Percentiles rank a stretch among this genome's conserved stretches.
Conservation (phyloP, 1,140 invertebrate genomes). For the Bradysia coprophila region DNA sequence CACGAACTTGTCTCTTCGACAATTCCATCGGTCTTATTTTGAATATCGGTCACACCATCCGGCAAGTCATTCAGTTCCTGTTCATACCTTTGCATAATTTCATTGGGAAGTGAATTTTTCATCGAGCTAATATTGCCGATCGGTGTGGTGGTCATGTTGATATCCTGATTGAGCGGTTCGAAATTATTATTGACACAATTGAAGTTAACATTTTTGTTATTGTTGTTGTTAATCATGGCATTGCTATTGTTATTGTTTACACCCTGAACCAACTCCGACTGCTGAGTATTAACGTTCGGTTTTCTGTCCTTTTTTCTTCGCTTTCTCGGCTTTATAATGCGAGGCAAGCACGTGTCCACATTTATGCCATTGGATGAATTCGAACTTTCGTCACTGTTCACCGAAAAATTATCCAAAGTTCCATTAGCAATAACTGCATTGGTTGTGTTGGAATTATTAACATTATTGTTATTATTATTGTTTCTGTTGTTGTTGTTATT, state of each 20-base stretch:
- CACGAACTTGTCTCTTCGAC: slow-evolving; percentile 28
- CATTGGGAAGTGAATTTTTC: background rate
- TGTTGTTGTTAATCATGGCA: background rate
- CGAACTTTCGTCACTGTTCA: slow-evolving; percentile 10
- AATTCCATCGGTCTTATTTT: slow-evolving; percentile 13
- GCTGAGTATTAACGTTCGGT: slow-evolving; percentile 20
- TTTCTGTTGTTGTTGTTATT: background rate
- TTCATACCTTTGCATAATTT: slow-evolving; percentile 4
- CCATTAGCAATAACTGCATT: no score
- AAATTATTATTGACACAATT: background rate
- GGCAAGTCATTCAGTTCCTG: slow-evolving; percentile 17
- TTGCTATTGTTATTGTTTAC: background rate
- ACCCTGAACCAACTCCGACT: background rate
- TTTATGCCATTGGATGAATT: background rate
- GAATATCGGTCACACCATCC: slow-evolving; percentile 24
- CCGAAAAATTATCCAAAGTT: background rate
- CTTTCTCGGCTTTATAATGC: slow-evolving; percentile 76
- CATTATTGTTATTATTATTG: background rate
- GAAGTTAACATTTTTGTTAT: background rate
- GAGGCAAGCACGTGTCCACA: slow-evolving; percentile 52
- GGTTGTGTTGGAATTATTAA: no score
- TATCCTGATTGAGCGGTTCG: background rate
- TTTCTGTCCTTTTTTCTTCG: slow-evolving; percentile 76
- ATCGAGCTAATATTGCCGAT: background rate
- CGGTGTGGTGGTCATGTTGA: background rate